Base-by-base conservation (phyloP, 2,113 vertebrate genomes). In the Strigops habroptila region DNA sequence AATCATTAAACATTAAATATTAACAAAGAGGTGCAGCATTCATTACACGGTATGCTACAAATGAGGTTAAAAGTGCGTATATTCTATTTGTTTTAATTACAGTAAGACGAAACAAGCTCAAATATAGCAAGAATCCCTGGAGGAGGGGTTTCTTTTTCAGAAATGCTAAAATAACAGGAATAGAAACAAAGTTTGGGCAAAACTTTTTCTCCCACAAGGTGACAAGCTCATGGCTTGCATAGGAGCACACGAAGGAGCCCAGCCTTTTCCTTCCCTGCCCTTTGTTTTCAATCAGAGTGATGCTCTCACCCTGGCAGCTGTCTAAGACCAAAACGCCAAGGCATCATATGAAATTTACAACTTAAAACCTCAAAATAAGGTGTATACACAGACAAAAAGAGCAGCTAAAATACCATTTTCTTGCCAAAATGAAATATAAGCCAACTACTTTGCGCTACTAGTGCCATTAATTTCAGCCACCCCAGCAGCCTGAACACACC, bases 21-120 rank as follows among this genome's bases (percentile, higher is more conserved):
- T 69, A 82, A 82, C 9, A 7, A 93, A 77, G 10, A 62, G 12
- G 3, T 60, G 37, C 25, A 75, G 37, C n/a, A 25, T 39, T 71
- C 53, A 71, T 86, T 53, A 96, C 8, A 3, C 12, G 4, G 33
- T 49, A 44, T 41, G 44, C 75, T 86, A 80, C 30, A 82, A 65
- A 82, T 39, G 51, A 95, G 68, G n/a, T 87, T 76, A 84, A 64
- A 95, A 94, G 51, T 48, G 18, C 4, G 2, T 48, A 51, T 73
- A 60, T 93, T 96, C 83, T 59, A 59, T 88, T 80, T 78, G 59
- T 67, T 97, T 93, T 88, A 92, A 83, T 94, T 87, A 85, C 85
- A 93, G 48, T 64, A 27, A 73, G 87, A 96, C 79, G 73, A 93
- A 95, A 80, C 85, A 94, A 93, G 88, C 75, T 70, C 35, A 75